These are phyloP conservation scores for Epistrophe grossulariae DNA, from an alignment of 2,888 invertebrate genomes.

Conservation along the genomic window DNA sequence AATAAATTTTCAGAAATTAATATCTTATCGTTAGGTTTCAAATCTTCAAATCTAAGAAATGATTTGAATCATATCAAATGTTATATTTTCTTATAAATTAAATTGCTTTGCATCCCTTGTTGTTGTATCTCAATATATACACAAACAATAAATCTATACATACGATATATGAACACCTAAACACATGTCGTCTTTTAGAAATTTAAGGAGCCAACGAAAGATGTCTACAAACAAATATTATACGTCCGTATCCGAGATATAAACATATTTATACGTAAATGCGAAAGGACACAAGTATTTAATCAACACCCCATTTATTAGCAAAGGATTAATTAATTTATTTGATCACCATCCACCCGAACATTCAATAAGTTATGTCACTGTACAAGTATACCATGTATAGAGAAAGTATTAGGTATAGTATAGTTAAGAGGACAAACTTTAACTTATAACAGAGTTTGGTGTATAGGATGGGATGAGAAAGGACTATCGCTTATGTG, in stretches of 20 bases:
- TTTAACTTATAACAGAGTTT: constrained; percentile 7
- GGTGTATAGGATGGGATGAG: constrained; percentile 11
- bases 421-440: constrained; percentile 24
- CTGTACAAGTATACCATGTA: not conserved
- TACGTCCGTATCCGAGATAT: constrained; percentile 15
- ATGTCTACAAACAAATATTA: constrained; percentile 15
- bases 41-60: not conserved
- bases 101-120: not conserved
- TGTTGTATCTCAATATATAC: not conserved
- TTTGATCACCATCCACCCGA: constrained; percentile 82
- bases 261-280: constrained; percentile 60
- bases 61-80: not conserved
- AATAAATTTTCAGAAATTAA: no score
- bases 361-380: constrained; percentile 76
- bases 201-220: not conserved
- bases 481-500: constrained; percentile 20
- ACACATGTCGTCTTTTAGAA: not conserved
- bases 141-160: not conserved
- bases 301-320: constrained; percentile 81
- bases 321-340: constrained; percentile 83
- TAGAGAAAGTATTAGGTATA: not conserved
- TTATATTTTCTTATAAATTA: not conserved
- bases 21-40: no score
- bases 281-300: constrained; percentile 73
- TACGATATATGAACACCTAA: not conserved